A percentile compares a stretch with the other conserved stretches of the same genome.
These are phyloP conservation scores for Dioctria rufipes DNA, from an alignment of 2,888 invertebrate species.

Conservation along the genomic window DNA sequence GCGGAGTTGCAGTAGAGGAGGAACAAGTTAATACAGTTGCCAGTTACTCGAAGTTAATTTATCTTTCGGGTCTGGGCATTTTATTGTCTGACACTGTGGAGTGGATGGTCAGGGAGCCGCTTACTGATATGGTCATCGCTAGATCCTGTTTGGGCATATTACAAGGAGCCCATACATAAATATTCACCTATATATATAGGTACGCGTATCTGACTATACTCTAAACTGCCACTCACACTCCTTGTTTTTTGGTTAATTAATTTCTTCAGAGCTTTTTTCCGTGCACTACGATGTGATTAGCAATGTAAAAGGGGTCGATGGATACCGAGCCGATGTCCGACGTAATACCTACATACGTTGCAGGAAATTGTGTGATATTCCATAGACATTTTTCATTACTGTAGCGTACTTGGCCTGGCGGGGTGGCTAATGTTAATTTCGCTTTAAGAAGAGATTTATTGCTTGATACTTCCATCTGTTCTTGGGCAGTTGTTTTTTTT, in stretches of 20 bases:
- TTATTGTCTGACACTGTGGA: conserved; percentile 54
- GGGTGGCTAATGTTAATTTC: conserved; percentile 50
- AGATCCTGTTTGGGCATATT: conserved; percentile 42
- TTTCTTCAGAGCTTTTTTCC: conserved; percentile 51
- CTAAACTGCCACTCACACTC: conserved; percentile 15
- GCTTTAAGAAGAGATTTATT: conserved; percentile 51
- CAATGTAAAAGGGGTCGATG: conserved; percentile 38
- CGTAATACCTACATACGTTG: background rate
- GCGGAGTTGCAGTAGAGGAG: conserved; percentile 12
- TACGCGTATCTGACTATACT: background rate
- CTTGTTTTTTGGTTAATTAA: conserved; percentile 54
- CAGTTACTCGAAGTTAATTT: conserved; percentile 50
- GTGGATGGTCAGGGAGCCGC: conserved; percentile 32
- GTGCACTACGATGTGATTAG: conserved; percentile 27
- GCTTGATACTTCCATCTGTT: conserved; percentile 37
- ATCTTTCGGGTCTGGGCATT: conserved; percentile 46
- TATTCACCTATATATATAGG: no score
- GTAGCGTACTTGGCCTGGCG: conserved; percentile 19
- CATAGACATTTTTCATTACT: conserved; percentile 30
- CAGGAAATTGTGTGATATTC: conserved; percentile 2
- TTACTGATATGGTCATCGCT: conserved; percentile 47
- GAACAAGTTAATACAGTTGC: conserved; percentile 51
- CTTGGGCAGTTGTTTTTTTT: background rate
- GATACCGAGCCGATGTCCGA: conserved; percentile 29
- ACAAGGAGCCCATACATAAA: background rate